phyloP scores from a whole-genome alignment of 2,797 vertebrate species.

The Anomalospiza imberbis region DNA sequence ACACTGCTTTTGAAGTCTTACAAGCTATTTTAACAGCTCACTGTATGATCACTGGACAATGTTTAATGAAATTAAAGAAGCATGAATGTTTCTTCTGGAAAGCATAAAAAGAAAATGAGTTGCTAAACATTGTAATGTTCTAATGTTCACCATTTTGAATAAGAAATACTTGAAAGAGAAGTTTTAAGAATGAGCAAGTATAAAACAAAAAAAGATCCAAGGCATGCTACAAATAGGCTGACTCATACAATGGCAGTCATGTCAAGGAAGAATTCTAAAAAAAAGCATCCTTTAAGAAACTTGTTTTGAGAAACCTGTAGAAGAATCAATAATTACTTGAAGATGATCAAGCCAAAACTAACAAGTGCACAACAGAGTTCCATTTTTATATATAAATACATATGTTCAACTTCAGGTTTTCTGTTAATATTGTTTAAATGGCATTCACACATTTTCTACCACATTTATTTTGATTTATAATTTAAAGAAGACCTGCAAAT shows the following conservation, averaged over 20 bases:
- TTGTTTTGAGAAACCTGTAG: not conserved
- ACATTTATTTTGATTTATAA: not conserved
- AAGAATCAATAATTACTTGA: not conserved
- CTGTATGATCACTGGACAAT: not conserved
- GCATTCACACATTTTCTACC: not conserved
- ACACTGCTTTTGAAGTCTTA: not conserved
- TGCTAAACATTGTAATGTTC: not conserved
- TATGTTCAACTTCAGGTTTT: not conserved
- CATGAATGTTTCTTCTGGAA: not conserved
- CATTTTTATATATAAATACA: not conserved
- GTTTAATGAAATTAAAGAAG: not conserved
- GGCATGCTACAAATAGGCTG: not conserved
- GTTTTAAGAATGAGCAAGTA: not conserved
- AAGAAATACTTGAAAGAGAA: not conserved
- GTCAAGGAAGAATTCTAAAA: not conserved
- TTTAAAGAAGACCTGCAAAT: not conserved
- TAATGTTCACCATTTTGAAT: not conserved
- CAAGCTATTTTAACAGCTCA: not conserved
- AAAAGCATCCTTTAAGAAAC: not conserved
- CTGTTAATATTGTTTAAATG: not conserved
- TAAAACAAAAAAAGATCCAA: not conserved
- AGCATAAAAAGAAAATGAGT: not conserved
- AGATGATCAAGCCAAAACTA: not conserved
- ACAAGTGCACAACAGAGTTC: not conserved
- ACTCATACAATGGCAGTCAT: not conserved